Base-by-base conservation (phyloP, 2,888 invertebrate species). In the Blera fallax region DNA sequence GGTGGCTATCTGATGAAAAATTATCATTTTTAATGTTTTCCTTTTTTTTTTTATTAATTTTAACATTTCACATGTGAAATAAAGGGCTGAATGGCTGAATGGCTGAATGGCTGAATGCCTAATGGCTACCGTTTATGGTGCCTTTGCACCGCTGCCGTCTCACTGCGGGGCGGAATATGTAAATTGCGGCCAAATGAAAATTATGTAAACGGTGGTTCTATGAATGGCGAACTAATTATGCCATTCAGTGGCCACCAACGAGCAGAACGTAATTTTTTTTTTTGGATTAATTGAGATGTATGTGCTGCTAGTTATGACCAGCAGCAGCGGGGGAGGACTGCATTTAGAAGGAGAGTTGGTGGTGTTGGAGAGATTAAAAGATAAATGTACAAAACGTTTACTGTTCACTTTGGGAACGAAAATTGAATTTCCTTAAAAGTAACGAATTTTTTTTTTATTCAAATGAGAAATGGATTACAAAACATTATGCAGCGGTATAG, bases 221-320 rank as follows among this genome's bases (percentile, higher is more conserved):
- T 85, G 85, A 80, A 81, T 72, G 80, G 56, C 67, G 56, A 64
- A 45, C 84, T 85, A 80, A 85, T 85, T 81, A 85, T 81, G 76
- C 80, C 62, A 80, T 85, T 85, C 85, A 65, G 65, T 85, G 76
- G 84, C 54, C 65, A 74, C 64, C 70, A 72, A 64, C 48, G 48
- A 56, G 67, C 72, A 62, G 65, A 85, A 72, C 72, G 60, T 60
- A 29, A 76, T 67, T 54, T 79, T 67, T 74, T 67, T 52, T 79
- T 85, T 62, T 24, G 70, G 85, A 81, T 77, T 80, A 85, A 85
- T 85, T 85, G 80, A 85, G 85, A 85, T 77, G 85, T 85, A 81
- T 80, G 76, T 62, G 69, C 69, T 64, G 74, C 45, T 69, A 37
- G 74, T 74, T 54, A 58, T 3, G 65, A 32, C 43, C 14, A 32